Conservation (phyloP, 2,888 invertebrate genomes). For the Caenorhabditis japonica region DNA sequence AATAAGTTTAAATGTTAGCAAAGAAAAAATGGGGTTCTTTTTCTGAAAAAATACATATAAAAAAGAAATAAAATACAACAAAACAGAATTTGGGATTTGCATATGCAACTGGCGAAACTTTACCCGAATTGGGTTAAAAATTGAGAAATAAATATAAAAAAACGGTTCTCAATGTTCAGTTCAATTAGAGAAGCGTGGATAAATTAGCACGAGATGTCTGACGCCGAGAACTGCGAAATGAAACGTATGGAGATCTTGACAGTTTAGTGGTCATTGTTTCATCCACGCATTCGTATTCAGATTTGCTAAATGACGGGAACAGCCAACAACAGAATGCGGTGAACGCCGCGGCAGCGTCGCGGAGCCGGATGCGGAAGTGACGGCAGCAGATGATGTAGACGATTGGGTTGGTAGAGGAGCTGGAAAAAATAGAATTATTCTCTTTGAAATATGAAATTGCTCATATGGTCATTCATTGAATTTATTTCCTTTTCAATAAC, state of each 20-base stretch:
- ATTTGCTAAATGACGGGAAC: conserved; percentile 34
- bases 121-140: conserved; percentile 21
- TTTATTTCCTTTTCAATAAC: conserved; percentile 10
- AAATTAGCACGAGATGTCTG: conserved; percentile 46
- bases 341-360: conserved; percentile 21
- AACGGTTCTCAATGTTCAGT: too few relatives aligned
- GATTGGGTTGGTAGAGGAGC: conserved; percentile 69
- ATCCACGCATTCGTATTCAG: conserved; percentile 50
- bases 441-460: too few relatives aligned
- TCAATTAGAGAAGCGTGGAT: conserved; percentile 48
- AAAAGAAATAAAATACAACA: not conserved
- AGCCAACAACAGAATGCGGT: conserved; percentile 44
- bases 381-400: conserved; percentile 69
- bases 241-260: conserved; percentile 60
- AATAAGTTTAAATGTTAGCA: not conserved
- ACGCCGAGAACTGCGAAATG: conserved; percentile 55
- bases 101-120: too few relatives aligned
- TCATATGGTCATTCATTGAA: conserved; percentile 28
- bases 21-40: conserved; percentile 9
- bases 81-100: conserved; percentile 13
- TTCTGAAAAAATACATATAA: too few relatives aligned
- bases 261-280: conserved; percentile 54
- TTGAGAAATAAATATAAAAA: conserved; percentile 11
- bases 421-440: conserved; percentile 47
- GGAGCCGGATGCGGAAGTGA: conserved; percentile 63